phyloP scores from a whole-genome alignment of 2,888 invertebrate species.

The Drosophila nigricruria region DNA sequence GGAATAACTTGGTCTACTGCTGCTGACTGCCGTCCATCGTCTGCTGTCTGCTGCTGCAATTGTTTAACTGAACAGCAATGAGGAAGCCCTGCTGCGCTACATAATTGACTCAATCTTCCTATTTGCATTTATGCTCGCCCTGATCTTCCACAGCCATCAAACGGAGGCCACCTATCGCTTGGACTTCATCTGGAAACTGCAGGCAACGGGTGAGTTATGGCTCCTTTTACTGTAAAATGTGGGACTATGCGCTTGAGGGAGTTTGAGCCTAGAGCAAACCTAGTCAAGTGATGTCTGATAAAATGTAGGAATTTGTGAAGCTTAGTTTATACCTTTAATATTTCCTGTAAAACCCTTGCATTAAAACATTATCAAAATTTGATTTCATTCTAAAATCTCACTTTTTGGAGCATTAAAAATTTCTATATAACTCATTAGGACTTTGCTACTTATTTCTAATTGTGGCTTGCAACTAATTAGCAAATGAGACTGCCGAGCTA shows the following conservation, averaged over 20 bases:
- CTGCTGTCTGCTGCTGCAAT: slow-evolving; percentile 17
- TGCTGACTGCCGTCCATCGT: slow-evolving; percentile 3
- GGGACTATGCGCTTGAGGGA: too few species aligned
- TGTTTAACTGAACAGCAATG: slow-evolving; percentile 69
- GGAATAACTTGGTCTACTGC: slow-evolving; percentile 64
- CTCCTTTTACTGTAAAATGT: not conserved
- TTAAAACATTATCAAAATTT: not conserved
- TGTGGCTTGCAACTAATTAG: slow-evolving; percentile 36
- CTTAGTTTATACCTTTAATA: not conserved
- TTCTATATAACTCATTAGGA: not conserved
- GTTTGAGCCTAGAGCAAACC: too few species aligned
- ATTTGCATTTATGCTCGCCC: slow-evolving; percentile 91
- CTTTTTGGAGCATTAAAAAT: not conserved
- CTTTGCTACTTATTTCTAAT: not conserved
- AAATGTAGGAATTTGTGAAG: too few species aligned
- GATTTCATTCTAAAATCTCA: not conserved
- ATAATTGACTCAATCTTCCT: slow-evolving; percentile 89
- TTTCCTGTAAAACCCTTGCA: not conserved
- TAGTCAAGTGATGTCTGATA: too few species aligned
- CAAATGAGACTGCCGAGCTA: slow-evolving; percentile 31
- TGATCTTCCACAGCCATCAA: slow-evolving; percentile 96
- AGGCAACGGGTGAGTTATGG: slow-evolving; percentile 90
- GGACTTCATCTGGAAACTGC: slow-evolving; percentile 98
- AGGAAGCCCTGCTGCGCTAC: slow-evolving; percentile 84
- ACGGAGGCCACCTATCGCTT: slow-evolving; percentile 97